Evolutionary conservation across 23 tunicate species (phyloP), one percentile per base, ranked within the genome.

Genomic region (Trididemnum clinides): DNA sequence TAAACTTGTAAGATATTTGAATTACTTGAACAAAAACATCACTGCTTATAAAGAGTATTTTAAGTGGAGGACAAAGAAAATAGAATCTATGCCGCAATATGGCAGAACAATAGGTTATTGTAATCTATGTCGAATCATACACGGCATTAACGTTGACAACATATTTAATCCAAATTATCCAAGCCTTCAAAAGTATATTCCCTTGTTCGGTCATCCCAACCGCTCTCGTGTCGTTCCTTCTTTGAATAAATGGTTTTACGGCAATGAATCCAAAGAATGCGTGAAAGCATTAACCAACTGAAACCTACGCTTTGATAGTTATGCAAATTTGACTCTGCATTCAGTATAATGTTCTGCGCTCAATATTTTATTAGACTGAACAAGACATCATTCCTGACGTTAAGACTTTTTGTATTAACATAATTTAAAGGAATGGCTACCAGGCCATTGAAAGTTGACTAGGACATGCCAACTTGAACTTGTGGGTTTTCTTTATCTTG

Each of bases 1-100:
- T 2, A 50, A 87, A 32, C 33, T 87, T 33, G 90, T 66, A 12
- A 64, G 64, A 34, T 87, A 87, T 62, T 84, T 87, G 79, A 84
- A 82, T 3, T 82, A 82, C 70, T 54, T 82, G 21, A 54, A 82
- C 28, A 58, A 64, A 37, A 82, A 82, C 50, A 34, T 5, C 20
- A 70, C 81, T 19, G 86, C 86, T 32, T 82, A 82, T 64, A 70
- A 39, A 34, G 54, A 82, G 70, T 82, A 70, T 30, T 63, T 82
- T 32, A 18, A 33, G 27, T 74, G 81, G 81, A 82, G 76, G 2
- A 82, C 84, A 4, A 30, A 1, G 1, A 59, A 79, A 18, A 15
- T 57, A 15, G 29, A 1, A 1, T 39, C 57, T 1, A 57, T 79
- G 12, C 71, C 84, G 21, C 66, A 59, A 32, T 23, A 79, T 26